Percentiles rank a stretch among this genome's conserved stretches.
Conservation (phyloP, 1,140 invertebrate genomes). For the Magallana angulata region DNA sequence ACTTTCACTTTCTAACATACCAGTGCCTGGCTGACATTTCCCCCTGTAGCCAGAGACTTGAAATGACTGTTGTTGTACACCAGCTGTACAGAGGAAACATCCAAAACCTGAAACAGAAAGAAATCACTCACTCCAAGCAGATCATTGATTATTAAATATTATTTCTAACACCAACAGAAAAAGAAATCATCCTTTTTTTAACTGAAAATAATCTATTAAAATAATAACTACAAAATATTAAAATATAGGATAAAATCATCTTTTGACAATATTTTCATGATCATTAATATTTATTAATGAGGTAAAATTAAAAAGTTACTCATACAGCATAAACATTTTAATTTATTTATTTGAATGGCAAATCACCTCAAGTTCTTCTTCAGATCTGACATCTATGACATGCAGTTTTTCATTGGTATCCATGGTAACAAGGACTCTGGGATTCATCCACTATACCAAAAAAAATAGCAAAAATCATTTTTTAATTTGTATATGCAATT, state of each 20-base stretch:
- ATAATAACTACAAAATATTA: no score
- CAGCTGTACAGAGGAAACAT: conserved; percentile 87
- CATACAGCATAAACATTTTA: no score
- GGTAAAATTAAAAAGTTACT: no score
- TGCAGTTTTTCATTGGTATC: conserved; percentile 92
- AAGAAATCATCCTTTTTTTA: no score
- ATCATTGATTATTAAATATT: no score
- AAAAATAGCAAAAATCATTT: neutral
- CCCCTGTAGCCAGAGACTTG: conserved; percentile 88
- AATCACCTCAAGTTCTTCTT: conserved; percentile 84
- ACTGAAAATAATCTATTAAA: no score
- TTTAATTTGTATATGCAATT: neutral
- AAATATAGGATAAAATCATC: no score
- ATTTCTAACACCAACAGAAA: no score
- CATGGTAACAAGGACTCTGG: conserved; percentile 90
- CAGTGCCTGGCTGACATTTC: conserved; percentile 88
- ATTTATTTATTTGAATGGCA: no score
- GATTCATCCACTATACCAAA: conserved; percentile 88
- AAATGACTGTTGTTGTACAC: conserved; percentile 95
- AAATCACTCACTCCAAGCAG: no score
- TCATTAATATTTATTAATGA: no score
- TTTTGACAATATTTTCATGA: no score
- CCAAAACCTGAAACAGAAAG: conserved; percentile 70
- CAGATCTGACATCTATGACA: conserved; percentile 92
- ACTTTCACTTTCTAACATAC: conserved; percentile 72